Percentiles rank a stretch among this genome's conserved stretches.
Evolutionary conservation across 2,797 vertebrate species (phyloP).

Genomic region (Discoglossus pictus): DNA sequence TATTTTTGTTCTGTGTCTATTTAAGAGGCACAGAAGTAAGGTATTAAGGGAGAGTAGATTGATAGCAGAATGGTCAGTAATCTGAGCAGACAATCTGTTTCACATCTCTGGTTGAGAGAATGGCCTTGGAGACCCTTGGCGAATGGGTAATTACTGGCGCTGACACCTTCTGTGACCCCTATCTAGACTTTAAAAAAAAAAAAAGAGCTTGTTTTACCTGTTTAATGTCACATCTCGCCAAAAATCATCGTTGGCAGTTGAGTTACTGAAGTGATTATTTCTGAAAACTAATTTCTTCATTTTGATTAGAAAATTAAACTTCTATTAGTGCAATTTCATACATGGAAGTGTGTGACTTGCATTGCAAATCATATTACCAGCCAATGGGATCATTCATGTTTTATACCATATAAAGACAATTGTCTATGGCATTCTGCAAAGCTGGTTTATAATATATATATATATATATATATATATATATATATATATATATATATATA

Average conservation of each 20-base stretch:
- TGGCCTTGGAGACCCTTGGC: conserved; percentile 16
- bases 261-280: conserved; percentile 54
- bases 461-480: no score
- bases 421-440: no score
- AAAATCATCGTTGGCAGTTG: conserved; percentile 49
- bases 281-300: conserved; percentile 58
- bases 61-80: neutral
- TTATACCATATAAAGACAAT: no score
- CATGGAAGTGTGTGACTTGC: neutral
- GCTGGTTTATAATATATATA: no score
- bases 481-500: no score
- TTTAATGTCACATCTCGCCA: conserved; percentile 45
- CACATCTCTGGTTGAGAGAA: conserved; percentile 19
- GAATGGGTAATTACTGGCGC: conserved; percentile 35
- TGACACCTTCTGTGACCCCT: conserved; percentile 34
- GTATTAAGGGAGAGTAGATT: conserved; percentile 21
- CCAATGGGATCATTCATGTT: no score
- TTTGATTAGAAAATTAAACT: conserved; percentile 62
- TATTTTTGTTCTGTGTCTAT: conserved; percentile 3
- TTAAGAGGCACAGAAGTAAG: conserved; percentile 5
- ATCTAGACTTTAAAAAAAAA: conserved; percentile 23
- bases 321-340: conserved; percentile 50
- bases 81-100: conserved; percentile 21
- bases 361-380: neutral
- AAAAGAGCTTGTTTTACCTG: conserved; percentile 20